Base-by-base conservation (phyloP, 2,797 vertebrate species). In the Eleutherodactylus coqui region DNA sequence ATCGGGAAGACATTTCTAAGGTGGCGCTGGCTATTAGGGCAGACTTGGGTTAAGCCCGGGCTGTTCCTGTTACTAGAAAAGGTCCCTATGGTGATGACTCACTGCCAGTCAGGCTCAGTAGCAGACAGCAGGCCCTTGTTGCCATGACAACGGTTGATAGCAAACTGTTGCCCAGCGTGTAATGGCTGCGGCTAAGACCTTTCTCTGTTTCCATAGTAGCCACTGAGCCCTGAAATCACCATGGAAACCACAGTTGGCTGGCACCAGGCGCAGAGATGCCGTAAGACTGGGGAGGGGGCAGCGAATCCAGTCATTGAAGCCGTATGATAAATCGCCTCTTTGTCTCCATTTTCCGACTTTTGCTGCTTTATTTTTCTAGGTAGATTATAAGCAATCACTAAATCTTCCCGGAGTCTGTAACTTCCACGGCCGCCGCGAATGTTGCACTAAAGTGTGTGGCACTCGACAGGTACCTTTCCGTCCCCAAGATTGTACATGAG, bases 351-450 rank as follows among this genome's bases (percentile, higher is more conserved):
- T 69, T 69, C 34, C 34, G 14, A 69, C 32, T 21, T 69, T 69
- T 69, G 64, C 64, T 69, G 64, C 64, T 69, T 69, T 69, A 69
- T 69, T 69, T 69, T 69, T 69, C 34, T 38, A 69, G 64, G 64
- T 69, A 69, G 34, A 69, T 69, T 69, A 69, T 69, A 69, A 69
- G 32, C 64, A 36, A 19, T 69, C 64, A 36, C 64, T 36, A 69
- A 69, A 69, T 69, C n/a, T 27, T 60, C 64, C 32, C 4, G 64
- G 34, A 69, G 64, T 69, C 32, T 36, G 64, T 69, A 69, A 69
- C 64, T 17, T 69, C 64, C 64, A 36, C 64, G 38, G 6, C 32
- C 32, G 34, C 64, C 13, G 64, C 34, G 27, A 62, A 62, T 69
- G 64, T 67, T 32, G 32, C 62, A 67, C 62, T 34, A 67, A 67